phyloP scores from a whole-genome alignment of 2,797 vertebrate species.

The Anniella stebbinsi region DNA sequence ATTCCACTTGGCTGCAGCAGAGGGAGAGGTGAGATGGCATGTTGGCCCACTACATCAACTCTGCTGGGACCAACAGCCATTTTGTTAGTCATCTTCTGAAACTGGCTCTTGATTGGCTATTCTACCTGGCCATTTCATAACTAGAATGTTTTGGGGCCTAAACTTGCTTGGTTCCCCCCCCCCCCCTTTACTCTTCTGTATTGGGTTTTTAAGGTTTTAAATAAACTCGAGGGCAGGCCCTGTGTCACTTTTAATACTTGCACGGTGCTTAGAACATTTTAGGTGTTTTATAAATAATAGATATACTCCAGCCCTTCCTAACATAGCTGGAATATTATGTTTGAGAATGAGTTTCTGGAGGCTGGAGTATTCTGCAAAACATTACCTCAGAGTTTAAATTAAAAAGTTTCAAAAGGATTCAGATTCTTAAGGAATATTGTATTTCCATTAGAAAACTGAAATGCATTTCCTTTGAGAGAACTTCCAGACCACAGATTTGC shows the following conservation, averaged over 20 bases:
- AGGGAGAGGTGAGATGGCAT: background rate
- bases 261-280: background rate
- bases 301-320: background rate
- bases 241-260: background rate
- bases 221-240: background rate
- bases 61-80: background rate
- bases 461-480: background rate
- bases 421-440: no score
- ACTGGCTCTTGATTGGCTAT: background rate
- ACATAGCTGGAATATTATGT: background rate
- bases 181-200: no score
- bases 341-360: conserved; percentile 40
- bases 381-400: background rate
- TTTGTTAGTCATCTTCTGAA: background rate
- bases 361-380: conserved; percentile 28
- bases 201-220: background rate
- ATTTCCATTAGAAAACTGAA: background rate
- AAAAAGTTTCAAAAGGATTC: background rate
- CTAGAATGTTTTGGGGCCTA: no score
- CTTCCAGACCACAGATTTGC: background rate
- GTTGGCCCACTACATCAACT: background rate
- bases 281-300: background rate
- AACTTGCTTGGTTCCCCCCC: no score
- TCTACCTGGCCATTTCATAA: background rate
- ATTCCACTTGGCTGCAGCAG: background rate